A percentile compares a stretch with the other conserved stretches of the same genome.
phyloP scores from a whole-genome alignment of 2,797 vertebrate species.

The Bovichtus diacanthus region DNA sequence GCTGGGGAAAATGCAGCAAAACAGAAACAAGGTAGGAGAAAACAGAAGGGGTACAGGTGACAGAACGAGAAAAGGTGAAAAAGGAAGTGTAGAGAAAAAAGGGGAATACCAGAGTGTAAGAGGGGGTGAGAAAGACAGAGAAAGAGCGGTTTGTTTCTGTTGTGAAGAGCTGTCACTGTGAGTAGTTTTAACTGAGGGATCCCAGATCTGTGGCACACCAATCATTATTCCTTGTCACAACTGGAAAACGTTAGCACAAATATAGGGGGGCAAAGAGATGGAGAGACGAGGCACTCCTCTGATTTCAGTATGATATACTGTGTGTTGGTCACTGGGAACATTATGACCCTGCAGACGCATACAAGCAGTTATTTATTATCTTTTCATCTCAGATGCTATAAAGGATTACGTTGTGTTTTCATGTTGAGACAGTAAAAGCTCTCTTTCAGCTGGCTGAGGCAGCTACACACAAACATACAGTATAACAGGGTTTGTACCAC shows the following conservation, averaged over 20 bases:
- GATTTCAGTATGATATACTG: slow-evolving; percentile 58
- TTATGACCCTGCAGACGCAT: slow-evolving; percentile 34
- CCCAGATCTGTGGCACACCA: slow-evolving; percentile 72
- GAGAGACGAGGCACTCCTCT: slow-evolving; percentile 47
- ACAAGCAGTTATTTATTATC: slow-evolving; percentile 29
- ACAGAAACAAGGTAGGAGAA: slow-evolving; percentile 30
- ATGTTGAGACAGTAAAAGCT: neutral
- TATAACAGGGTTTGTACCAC: neutral
- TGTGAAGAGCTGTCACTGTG: slow-evolving; percentile 66
- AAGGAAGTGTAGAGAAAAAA: neutral
- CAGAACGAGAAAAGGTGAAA: slow-evolving; percentile 2
- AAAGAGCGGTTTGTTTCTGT: slow-evolving; percentile 41
- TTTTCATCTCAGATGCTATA: slow-evolving; percentile 36
- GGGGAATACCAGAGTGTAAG: neutral
- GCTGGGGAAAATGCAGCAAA: slow-evolving; percentile 35
- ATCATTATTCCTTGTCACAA: slow-evolving; percentile 78
- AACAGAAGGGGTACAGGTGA: slow-evolving; percentile 6
- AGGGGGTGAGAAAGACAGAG: slow-evolving; percentile 14
- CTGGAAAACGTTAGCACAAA: slow-evolving; percentile 58
- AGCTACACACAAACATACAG: neutral
- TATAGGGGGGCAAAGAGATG: slow-evolving; percentile 43
- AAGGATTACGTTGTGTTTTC: slow-evolving; percentile 24
- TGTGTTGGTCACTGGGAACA: slow-evolving; percentile 43
- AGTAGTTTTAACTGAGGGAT: slow-evolving; percentile 78
- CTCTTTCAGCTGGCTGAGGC: neutral